phyloP scores from a whole-genome alignment of 1,140 invertebrate species.

The Palaemon carinicauda region DNA sequence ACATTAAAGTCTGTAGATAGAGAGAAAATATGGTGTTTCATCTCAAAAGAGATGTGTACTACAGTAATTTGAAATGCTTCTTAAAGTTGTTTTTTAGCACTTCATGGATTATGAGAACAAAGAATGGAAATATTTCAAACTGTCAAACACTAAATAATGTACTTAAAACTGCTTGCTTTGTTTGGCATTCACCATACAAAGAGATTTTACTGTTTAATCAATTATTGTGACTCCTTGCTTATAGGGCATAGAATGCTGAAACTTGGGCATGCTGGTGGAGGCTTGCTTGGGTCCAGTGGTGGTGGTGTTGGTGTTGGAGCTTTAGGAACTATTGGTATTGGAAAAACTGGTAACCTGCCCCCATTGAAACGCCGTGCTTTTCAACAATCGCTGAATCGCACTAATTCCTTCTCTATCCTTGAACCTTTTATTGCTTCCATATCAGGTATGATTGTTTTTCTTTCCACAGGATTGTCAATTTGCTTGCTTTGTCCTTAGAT shows the following conservation, averaged over 20 bases:
- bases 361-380: slow-evolving; percentile 21
- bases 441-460: slow-evolving; percentile 20
- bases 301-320: slow-evolving; percentile 19
- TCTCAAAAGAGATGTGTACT: too few relatives aligned
- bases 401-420: slow-evolving; percentile 34
- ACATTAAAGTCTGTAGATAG: too few relatives aligned
- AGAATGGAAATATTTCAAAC: too few relatives aligned
- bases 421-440: slow-evolving; percentile 38
- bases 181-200: too few relatives aligned
- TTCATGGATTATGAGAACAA: too few relatives aligned
- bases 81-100: too few relatives aligned
- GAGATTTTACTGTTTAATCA: not conserved
- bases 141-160: too few relatives aligned
- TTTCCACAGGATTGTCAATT: not conserved
- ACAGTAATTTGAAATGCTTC: too few relatives aligned
- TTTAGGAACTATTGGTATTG: not conserved
- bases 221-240: not conserved
- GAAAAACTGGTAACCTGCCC: not conserved
- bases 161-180: too few relatives aligned
- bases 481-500: too few relatives aligned
- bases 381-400: slow-evolving; percentile 11
- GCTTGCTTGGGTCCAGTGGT: slow-evolving; percentile 7
- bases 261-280: slow-evolving; percentile 15
- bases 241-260: slow-evolving; percentile 12
- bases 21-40: too few relatives aligned